Evolutionary conservation across 2,888 invertebrate species (phyloP), one percentile per base, ranked within the genome.

Genomic region (Corbicula japonica): DNA sequence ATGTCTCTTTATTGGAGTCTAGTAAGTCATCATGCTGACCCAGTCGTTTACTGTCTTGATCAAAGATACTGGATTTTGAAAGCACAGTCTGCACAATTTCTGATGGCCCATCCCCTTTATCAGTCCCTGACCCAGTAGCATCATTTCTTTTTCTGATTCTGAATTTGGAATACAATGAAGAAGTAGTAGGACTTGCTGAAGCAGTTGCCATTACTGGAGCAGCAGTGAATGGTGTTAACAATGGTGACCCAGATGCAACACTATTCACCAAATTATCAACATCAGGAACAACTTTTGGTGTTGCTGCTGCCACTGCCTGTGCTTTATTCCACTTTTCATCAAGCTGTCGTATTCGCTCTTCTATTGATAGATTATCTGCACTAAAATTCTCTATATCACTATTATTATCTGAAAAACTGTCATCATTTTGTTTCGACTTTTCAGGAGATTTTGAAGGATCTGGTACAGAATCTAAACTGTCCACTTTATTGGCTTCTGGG

Each of bases 11-110:
- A 41, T 18, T 15, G 12, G 93, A 92, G 94, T 98, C 95, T 94
- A 97, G 96, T 94, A 97, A 96, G 93, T 98, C 96, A 92, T 96
- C 95, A 74, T 97, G 96, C 90, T 92, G 91, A 93, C 98, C 98
- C 75, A 99, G 95, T 41, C 99, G 95, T 94, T 98, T 98, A 48
- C 97, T 96, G 93, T 99, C 99, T 93, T 98, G 98, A 93, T 99
- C 99, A 94, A 99, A 98, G 68, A 99, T 93, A 75, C 98, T 98
- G 83, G 97, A 96, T 93, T 97, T 97, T 5, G 98, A 97, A 90
- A 98, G 95, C 88, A 99, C 95, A 30, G 97, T 97, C 91, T 97
- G 97, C 46, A 98, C 97, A 89, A 98, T 98, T 89, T 98, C 98
- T 30, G 98, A 98, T 0, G 98, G 98, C n/a, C 66, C 66, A 92